These are phyloP conservation scores for Cyclina sinensis DNA, from an alignment of 1,140 invertebrate genomes.

Conservation along the genomic window DNA sequence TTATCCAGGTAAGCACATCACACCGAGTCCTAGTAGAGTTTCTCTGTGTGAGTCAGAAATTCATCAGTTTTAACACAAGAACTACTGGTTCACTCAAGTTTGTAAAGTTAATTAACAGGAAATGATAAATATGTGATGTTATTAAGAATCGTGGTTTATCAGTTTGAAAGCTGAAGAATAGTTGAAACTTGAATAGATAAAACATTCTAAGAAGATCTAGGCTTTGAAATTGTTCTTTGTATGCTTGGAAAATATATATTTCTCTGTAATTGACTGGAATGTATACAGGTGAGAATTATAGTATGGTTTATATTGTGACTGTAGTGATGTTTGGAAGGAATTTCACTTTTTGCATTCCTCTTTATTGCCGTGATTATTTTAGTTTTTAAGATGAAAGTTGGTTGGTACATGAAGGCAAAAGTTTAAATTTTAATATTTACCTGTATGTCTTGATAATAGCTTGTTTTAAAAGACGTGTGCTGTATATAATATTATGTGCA, in stretches of 20 bases:
- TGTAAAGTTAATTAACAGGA: conserved; percentile 27
- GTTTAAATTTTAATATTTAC: too few species aligned
- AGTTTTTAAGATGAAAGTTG: too few species aligned
- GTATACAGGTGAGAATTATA: conserved; percentile 45
- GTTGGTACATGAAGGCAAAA: too few species aligned
- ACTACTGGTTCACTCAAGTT: neutral
- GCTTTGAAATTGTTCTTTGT: neutral
- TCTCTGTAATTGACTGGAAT: conserved; percentile 26
- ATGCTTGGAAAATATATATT: conserved; percentile 23
- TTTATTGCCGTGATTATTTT: too few species aligned
- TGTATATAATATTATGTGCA: too few species aligned
- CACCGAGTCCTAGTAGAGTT: neutral
- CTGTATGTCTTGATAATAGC: too few species aligned
- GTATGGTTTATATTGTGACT: neutral
- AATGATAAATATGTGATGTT: conserved; percentile 7
- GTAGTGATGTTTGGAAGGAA: neutral
- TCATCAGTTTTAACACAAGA: conserved; percentile 30
- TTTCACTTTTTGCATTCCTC: neutral
- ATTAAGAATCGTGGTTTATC: neutral
- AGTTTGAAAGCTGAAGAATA: too few species aligned
- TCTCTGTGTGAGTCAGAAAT: conserved; percentile 13
- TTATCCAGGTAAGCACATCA: neutral
- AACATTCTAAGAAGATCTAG: neutral
- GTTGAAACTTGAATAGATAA: too few species aligned
- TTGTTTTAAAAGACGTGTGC: too few species aligned